Base-by-base conservation (phyloP, 2,797 vertebrate species). In the Alfaro cultratus region DNA sequence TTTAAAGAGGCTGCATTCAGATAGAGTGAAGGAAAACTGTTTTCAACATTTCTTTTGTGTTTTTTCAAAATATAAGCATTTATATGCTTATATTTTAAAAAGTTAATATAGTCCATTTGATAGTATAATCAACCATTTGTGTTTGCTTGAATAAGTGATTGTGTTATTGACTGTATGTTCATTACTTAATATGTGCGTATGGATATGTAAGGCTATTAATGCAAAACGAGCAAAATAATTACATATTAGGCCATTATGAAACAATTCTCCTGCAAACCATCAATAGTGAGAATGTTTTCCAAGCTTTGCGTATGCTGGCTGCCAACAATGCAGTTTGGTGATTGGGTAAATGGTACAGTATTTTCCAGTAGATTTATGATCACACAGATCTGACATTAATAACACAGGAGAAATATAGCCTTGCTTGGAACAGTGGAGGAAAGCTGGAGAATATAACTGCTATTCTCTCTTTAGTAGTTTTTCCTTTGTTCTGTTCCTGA, bases 331-430 rank as follows among this genome's bases (percentile, higher is more conserved):
- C 67, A 80, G 78, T 76, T 76, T 83, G 51, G 60, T 73, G 83
- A 83, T 57, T 79, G 81, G 82, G 41, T 83, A 84, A 85, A 80
- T 64, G 74, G 75, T 78, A 46, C 77, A 78, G 39, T 73, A 82
- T 78, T 84, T 90, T 88, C 72, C 85, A 73, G n/a, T 68, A 79
- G 83, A 91, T 92, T 91, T 86, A 91, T 85, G 75, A 76, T 86
- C 82, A 86, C 77, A 78, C 60, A 77, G 74, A 76, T 74, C 79
- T 80, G 74, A 72, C 76, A 87, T 86, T 87, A 88, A 90, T 87
- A 90, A 89, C 53, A 60, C 34, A n/a, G 51, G 18, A 80, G 79
- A 83, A 83, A 89, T 80, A 83, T 64, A 79, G 74, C 55, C 55
- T 57, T 62, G 23, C 72, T 78, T 43, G 47, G 62, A 81, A 72